Evolutionary conservation across 1,140 invertebrate species (phyloP).

Genomic region (Heliconius congener): DNA sequence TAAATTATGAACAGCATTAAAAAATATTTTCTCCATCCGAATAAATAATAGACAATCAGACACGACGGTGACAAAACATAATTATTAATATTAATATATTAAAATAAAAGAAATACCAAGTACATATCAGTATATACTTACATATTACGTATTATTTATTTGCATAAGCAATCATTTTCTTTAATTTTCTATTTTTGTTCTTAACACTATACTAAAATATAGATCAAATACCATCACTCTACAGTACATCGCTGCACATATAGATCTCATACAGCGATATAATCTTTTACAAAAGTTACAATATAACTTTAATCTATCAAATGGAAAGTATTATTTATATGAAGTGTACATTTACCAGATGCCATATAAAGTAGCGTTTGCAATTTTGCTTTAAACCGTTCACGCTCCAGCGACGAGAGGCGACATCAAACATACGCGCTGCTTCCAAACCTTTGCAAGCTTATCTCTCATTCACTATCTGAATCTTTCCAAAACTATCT

Average conservation of each 20-base stretch:
- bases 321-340: conserved; percentile 77
- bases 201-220: neutral
- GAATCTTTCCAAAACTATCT: conserved; percentile 74
- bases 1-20: neutral
- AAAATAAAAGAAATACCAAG: too few species aligned
- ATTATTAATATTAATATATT: too few species aligned
- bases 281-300: neutral
- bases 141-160: neutral
- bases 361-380: conserved; percentile 61
- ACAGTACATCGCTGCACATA: neutral
- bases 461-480: conserved; percentile 79
- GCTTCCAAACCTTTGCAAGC: conserved; percentile 76
- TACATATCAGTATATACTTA: too few species aligned
- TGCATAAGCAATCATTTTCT: neutral
- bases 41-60: too few species aligned
- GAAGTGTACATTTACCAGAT: conserved; percentile 75
- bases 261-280: neutral
- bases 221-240: neutral
- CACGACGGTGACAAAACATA: too few species aligned
- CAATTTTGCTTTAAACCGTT: conserved; percentile 77
- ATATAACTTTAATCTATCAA: conserved; percentile 55
- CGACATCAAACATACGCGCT: conserved; percentile 77
- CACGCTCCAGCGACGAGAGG: conserved; percentile 76
- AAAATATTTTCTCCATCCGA: too few species aligned
- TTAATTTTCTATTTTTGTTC: neutral